These are phyloP conservation scores for Spinus pinus DNA, from an alignment of 2,797 vertebrate genomes.

Conservation along the genomic window DNA sequence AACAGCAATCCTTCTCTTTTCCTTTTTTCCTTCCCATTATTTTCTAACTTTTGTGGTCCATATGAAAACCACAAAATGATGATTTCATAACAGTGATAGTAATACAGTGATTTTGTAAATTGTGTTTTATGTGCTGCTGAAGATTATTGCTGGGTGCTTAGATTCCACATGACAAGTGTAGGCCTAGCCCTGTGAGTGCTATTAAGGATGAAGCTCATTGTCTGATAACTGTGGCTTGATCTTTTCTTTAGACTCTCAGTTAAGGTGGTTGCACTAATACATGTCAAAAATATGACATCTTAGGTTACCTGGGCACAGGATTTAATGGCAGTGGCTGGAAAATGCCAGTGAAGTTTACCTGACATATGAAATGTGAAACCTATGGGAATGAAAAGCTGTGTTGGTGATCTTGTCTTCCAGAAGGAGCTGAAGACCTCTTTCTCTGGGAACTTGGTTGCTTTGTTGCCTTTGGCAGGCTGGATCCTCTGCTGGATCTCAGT, in stretches of 20 bases:
- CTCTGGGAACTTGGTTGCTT: background rate
- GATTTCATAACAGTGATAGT: background rate
- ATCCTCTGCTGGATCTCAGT: slow-evolving; percentile 7
- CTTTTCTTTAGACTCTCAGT: background rate
- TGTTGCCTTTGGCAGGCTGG: background rate
- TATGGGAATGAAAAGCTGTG: background rate
- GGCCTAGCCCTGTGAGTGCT: background rate
- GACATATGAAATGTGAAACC: background rate
- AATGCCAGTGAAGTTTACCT: background rate
- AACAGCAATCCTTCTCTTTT: background rate
- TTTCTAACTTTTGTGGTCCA: background rate
- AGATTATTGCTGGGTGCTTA: background rate
- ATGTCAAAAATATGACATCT: accelerated
- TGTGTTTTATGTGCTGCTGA: background rate
- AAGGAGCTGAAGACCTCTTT: background rate
- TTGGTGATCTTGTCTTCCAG: background rate
- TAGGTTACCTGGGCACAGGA: background rate
- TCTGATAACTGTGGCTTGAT: background rate
- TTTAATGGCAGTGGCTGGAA: background rate
- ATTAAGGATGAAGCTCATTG: background rate
- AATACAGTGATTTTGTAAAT: background rate
- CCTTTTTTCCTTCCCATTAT: background rate
- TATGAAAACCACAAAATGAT: background rate
- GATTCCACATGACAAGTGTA: background rate
- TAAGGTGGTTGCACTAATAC: background rate